Conservation (phyloP, 2,113 vertebrate genomes). For the Lophura nycthemera region DNA sequence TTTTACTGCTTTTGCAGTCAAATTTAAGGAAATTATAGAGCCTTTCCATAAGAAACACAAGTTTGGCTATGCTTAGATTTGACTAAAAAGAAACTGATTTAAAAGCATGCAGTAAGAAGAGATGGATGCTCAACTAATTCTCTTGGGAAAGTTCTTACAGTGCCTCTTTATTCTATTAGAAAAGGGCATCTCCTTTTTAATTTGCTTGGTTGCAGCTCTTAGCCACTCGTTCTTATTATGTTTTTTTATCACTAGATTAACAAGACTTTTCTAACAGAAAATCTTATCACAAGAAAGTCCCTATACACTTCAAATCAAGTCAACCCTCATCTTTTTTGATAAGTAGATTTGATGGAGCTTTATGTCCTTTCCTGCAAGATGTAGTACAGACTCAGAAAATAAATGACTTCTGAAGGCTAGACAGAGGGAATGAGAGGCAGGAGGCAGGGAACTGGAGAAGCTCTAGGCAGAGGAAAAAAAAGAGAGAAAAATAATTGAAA, state of each 20-base stretch:
- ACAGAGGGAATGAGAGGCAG: too few species aligned
- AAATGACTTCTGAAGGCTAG: slow-evolving; percentile 41
- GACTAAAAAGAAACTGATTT: neutral
- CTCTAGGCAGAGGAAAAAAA: neutral
- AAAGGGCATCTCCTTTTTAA: neutral
- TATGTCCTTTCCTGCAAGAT: slow-evolving; percentile 1
- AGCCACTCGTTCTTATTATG: neutral
- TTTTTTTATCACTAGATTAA: neutral
- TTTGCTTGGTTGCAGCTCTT: neutral
- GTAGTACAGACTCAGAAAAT: neutral
- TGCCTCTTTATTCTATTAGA: neutral
- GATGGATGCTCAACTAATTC: neutral
- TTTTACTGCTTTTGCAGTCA: neutral
- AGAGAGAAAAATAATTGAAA: neutral
- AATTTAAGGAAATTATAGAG: neutral
- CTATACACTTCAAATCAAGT: neutral
- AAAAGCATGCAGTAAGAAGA: neutral
- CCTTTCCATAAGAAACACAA: neutral
- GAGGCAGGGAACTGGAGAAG: neutral
- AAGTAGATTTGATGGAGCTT: slow-evolving; percentile 13
- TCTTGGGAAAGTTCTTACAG: neutral
- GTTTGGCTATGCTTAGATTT: neutral
- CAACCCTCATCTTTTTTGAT: slow-evolving; percentile 6
- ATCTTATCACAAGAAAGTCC: neutral
- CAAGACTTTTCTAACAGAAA: neutral